A percentile compares a stretch with the other conserved stretches of the same genome.
Evolutionary conservation across 2,888 invertebrate genomes (phyloP).

Genomic region (Hartigia nigra): DNA sequence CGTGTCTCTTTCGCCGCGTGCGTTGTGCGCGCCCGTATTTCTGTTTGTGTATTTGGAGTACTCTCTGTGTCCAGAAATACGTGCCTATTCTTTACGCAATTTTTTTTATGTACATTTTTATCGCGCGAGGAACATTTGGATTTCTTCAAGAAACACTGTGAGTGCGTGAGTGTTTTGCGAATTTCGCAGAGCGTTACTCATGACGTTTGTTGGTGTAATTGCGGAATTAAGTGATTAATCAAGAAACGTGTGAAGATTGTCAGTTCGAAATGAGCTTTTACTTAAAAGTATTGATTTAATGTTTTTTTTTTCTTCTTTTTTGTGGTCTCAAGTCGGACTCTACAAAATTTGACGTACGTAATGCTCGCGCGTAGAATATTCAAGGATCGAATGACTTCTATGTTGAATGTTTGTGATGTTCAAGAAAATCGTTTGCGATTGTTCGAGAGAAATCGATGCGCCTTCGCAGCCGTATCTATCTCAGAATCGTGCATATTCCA

Average conservation of each 20-base stretch:
- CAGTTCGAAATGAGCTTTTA: not conserved
- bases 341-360: not conserved
- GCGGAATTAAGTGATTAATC: not conserved
- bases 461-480: not conserved
- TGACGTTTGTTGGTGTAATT: not conserved
- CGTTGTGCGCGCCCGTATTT: not conserved
- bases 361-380: not conserved
- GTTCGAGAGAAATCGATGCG: not conserved
- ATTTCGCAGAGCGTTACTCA: not conserved
- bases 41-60: not conserved
- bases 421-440: not conserved
- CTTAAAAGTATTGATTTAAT: not conserved
- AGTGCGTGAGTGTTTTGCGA: not conserved
- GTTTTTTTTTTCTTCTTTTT: not conserved
- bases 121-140: not conserved
- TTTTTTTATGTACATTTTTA: not conserved
- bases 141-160: not conserved
- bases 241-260: not conserved
- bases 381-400: not conserved
- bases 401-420: not conserved
- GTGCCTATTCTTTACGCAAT: not conserved
- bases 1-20: conserved; percentile 12
- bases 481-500: not conserved
- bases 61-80: not conserved
- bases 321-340: not conserved